phyloP scores from a whole-genome alignment of 2,113 vertebrate species.

The Gulo gulo region DNA sequence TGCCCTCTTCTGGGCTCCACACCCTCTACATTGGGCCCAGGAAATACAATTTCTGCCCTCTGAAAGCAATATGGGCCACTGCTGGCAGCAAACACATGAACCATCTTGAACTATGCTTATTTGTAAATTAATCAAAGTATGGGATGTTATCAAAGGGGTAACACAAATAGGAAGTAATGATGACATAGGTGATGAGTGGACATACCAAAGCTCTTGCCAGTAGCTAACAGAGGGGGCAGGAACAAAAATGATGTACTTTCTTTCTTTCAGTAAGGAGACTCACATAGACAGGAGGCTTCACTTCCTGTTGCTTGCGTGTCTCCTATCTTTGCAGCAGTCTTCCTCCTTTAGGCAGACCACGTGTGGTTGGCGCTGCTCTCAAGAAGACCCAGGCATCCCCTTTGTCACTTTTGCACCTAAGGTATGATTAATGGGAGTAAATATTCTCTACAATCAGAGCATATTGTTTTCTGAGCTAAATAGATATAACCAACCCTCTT shows the following conservation, averaged over 20 bases:
- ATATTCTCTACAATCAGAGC: background rate
- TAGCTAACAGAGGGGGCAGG: background rate
- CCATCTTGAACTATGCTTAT: background rate
- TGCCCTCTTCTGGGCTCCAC: background rate
- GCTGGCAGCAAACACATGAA: background rate
- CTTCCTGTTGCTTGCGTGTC: background rate
- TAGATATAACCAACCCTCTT: background rate
- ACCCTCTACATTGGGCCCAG: background rate
- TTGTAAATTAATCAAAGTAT: background rate
- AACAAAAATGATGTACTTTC: background rate
- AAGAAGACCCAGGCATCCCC: background rate
- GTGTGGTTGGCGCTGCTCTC: background rate
- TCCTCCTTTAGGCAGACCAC: background rate
- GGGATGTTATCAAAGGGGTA: background rate
- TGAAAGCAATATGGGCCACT: background rate
- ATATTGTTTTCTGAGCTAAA: background rate
- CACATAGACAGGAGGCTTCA: background rate
- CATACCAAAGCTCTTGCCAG: background rate
- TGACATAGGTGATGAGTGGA: background rate
- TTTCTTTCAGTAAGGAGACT: slow-evolving; percentile 5
- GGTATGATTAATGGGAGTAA: background rate
- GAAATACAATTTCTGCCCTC: background rate
- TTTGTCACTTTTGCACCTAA: background rate
- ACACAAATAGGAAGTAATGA: background rate
- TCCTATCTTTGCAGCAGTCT: background rate